phyloP scores from a whole-genome alignment of 2,113 vertebrate genomes.

The Etheostoma cragini region DNA sequence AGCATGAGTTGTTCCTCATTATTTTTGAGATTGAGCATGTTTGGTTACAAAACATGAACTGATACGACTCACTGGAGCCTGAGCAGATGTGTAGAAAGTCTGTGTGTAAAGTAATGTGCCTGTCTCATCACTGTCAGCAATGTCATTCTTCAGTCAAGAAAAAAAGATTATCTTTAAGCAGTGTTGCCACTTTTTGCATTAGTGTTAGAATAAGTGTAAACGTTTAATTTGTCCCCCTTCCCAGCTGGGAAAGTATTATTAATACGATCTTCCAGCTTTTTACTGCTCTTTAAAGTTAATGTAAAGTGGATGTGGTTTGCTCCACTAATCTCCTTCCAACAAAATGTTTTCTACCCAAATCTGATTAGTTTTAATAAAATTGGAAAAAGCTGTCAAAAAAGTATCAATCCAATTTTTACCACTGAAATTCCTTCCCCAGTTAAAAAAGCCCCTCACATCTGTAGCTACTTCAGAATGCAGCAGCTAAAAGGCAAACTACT shows the following conservation, averaged over 20 bases:
- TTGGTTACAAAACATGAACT: not conserved
- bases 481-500: constrained; percentile 21
- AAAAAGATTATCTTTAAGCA: not conserved
- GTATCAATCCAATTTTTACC: constrained; percentile 24
- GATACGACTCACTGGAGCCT: not conserved
- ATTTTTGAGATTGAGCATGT: not conserved
- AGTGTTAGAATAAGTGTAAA: not conserved
- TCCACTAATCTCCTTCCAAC: constrained; percentile 4
- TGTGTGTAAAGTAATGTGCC: not conserved
- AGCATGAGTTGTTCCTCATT: not conserved
- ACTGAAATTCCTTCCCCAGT: constrained; percentile 10
- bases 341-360: not conserved
- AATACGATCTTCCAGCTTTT: not conserved
- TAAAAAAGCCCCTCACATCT: constrained; percentile 38
- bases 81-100: not conserved
- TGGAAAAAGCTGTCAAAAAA: constrained; percentile 15
- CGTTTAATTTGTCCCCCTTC: not conserved
- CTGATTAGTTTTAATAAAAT: constrained; percentile 7
- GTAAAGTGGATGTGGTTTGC: not conserved
- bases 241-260: not conserved
- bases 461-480: constrained; percentile 24
- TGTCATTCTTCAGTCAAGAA: not conserved
- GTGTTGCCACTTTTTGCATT: not conserved
- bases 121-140: constrained; percentile 2
- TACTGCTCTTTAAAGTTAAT: not conserved